A percentile compares a stretch with the other conserved stretches of the same genome.
phyloP scores from a whole-genome alignment of 2,888 invertebrate species.

The Lamellibrachia satsuma region DNA sequence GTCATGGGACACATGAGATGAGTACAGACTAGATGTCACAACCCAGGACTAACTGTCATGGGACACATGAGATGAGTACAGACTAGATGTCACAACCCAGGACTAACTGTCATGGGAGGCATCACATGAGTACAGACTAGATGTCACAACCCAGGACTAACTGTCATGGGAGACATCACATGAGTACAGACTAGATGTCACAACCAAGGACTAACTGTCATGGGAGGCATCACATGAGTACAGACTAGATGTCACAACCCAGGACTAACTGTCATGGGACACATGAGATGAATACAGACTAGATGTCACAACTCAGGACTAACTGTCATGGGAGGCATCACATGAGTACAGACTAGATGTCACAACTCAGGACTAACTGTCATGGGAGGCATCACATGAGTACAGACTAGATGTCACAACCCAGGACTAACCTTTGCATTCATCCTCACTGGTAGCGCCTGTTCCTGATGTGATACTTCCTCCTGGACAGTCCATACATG shows the following conservation, averaged over 20 bases:
- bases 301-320: background rate
- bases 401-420: background rate
- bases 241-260: background rate
- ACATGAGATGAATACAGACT: background rate
- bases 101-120: background rate
- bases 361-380: background rate
- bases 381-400: background rate
- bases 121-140: background rate
- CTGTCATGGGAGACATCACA: background rate
- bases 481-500: constrained; percentile 64
- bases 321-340: background rate
- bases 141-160: background rate
- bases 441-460: constrained; percentile 61
- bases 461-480: constrained; percentile 65
- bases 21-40: background rate
- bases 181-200: background rate
- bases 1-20: background rate
- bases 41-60: background rate
- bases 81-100: background rate
- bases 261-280: background rate
- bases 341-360: background rate
- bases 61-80: background rate
- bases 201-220: background rate
- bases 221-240: background rate
- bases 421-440: constrained; percentile 64